phyloP scores from a whole-genome alignment of 1,140 invertebrate genomes.

The Thaumetopoea pityocampa region DNA sequence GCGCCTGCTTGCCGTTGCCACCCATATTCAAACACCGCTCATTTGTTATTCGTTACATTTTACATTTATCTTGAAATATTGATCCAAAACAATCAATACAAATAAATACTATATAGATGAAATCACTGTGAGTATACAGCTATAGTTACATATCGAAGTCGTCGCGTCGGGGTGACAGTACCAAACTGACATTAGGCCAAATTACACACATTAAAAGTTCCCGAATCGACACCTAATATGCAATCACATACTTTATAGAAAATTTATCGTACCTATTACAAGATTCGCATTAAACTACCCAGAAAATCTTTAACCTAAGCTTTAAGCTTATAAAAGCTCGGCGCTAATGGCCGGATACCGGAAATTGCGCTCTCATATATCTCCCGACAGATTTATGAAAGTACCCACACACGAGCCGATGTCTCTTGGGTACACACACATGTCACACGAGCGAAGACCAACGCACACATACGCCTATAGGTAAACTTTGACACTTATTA shows the following conservation, averaged over 20 bases:
- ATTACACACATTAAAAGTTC: slow-evolving; percentile 72
- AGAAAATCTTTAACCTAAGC: slow-evolving; percentile 78
- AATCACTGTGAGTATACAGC: slow-evolving; percentile 2
- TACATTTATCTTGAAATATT: slow-evolving; percentile 49
- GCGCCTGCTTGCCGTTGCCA: slow-evolving; percentile 22
- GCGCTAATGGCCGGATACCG: slow-evolving; percentile 90
- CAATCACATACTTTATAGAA: slow-evolving; percentile 74
- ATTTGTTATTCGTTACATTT: slow-evolving; percentile 70
- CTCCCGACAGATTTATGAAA: slow-evolving; percentile 91
- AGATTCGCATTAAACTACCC: slow-evolving; percentile 76
- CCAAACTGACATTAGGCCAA: slow-evolving; percentile 67
- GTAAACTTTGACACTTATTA: slow-evolving; percentile 67
- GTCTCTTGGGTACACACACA: slow-evolving; percentile 48
- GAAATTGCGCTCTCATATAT: slow-evolving; percentile 92
- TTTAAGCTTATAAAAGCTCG: slow-evolving; percentile 78
- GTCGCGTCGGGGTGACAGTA: slow-evolving; percentile 26
- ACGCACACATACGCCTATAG: slow-evolving; percentile 20
- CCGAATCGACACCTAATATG: slow-evolving; percentile 72
- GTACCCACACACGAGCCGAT: slow-evolving; percentile 77
- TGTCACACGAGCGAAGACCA: slow-evolving; percentile 19
- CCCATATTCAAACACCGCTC: slow-evolving; percentile 64
- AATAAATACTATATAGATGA: slow-evolving; percentile 3
- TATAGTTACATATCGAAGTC: slow-evolving; percentile 2
- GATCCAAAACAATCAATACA: slow-evolving; percentile 8
- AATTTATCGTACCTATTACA: slow-evolving; percentile 76